phyloP scores from a whole-genome alignment of 2,797 vertebrate genomes.

The Lagodon rhomboides region DNA sequence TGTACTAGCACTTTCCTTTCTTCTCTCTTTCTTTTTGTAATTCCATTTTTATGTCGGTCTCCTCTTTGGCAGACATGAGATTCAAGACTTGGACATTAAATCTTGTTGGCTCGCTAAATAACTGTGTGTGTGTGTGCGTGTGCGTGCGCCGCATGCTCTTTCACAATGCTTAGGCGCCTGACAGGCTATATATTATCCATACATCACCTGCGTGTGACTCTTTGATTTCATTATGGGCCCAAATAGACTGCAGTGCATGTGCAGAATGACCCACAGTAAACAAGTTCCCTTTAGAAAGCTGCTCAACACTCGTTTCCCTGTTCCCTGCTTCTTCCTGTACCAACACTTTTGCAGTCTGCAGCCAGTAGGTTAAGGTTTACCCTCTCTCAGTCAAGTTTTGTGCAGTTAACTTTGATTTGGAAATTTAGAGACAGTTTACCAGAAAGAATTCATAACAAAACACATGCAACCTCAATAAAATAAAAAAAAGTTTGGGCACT shows the following conservation, averaged over 20 bases:
- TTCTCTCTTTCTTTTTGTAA: constrained; percentile 51
- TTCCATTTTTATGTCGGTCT: constrained; percentile 64
- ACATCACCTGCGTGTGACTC: constrained; percentile 65
- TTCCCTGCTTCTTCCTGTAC: not conserved
- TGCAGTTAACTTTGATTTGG: not conserved
- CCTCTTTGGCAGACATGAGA: constrained; percentile 54
- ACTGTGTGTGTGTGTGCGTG: constrained; percentile 1
- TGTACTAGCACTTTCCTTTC: constrained; percentile 62
- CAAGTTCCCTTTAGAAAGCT: constrained; percentile 31
- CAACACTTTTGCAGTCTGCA: not conserved
- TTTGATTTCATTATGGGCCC: constrained; percentile 68
- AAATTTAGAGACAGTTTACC: not conserved
- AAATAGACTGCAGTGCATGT: constrained; percentile 55
- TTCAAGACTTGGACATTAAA: constrained; percentile 51
- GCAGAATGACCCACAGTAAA: constrained; percentile 26
- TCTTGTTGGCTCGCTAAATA: constrained; percentile 51
- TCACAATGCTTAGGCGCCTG: constrained; percentile 16
- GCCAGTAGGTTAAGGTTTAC: not conserved
- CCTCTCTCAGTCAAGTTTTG: not conserved
- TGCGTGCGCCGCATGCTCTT: not conserved
- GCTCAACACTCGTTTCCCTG: constrained; percentile 16
- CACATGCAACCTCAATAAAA: too few species aligned
- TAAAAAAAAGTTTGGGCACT: too few species aligned
- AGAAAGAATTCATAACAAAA: too few species aligned
- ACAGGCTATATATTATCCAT: constrained; percentile 55